Percentiles rank a stretch among this genome's conserved stretches.
These are phyloP conservation scores for Hydrolagus affinis DNA, from an alignment of 2,113 vertebrate genomes.

Conservation along the genomic window DNA sequence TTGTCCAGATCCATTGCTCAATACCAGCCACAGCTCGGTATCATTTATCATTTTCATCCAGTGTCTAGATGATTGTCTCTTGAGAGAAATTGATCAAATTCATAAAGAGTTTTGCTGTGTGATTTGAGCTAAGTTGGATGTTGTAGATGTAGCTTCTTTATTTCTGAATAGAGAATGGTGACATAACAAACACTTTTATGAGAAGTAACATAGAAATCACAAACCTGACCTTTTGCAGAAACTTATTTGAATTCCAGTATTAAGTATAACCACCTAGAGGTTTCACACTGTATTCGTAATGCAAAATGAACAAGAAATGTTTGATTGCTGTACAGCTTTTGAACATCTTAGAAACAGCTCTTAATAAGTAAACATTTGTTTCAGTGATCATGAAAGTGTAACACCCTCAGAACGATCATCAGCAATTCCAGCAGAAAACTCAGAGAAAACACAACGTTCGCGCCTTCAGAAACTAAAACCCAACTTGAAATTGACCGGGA, in stretches of 20 bases:
- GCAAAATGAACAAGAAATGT: not conserved
- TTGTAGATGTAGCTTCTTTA: not conserved
- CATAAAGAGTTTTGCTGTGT: not conserved
- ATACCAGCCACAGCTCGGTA: not conserved
- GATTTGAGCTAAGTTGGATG: not conserved
- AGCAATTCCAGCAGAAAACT: constrained; percentile 27
- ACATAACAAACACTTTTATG: not conserved
- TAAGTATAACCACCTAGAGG: not conserved
- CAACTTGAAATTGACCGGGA: not conserved
- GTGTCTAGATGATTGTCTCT: not conserved
- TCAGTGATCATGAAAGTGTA: constrained; percentile 40
- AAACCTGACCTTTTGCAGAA: not conserved
- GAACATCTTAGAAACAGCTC: not conserved
- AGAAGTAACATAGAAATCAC: not conserved
- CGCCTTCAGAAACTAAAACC: constrained; percentile 30
- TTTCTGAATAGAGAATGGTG: not conserved
- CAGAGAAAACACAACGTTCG: not conserved
- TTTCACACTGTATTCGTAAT: not conserved
- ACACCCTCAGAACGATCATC: not conserved
- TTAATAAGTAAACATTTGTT: constrained; percentile 16
- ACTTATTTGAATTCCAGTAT: not conserved
- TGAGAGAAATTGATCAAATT: not conserved
- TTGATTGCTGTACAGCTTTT: not conserved
- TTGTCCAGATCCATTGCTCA: not conserved
- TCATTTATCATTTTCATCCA: not conserved